Conservation (phyloP, 1,140 invertebrate species). For the Globodera ellingtonae region DNA sequence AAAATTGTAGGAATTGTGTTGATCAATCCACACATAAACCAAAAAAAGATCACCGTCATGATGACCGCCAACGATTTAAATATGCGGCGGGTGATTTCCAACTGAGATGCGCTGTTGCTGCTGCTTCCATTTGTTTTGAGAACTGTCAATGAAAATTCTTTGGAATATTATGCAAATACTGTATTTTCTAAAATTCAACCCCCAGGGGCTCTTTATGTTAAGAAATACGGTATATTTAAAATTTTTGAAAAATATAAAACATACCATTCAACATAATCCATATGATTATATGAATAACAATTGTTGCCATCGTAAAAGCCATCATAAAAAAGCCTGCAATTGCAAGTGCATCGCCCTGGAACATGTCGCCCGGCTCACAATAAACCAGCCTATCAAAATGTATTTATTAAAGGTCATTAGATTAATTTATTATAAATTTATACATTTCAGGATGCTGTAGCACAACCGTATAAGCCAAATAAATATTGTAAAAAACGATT, state of each 20-base stretch:
- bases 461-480: not conserved
- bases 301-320: not conserved
- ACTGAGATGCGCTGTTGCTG: not conserved
- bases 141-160: not conserved
- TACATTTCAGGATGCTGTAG: slow-evolving; percentile 2
- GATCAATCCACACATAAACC: not conserved
- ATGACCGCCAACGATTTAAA: slow-evolving; percentile 4
- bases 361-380: not conserved
- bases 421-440: not conserved
- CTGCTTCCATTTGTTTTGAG: not conserved
- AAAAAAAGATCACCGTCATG: not conserved
- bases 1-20: too few relatives aligned
- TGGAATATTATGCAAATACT: too few relatives aligned
- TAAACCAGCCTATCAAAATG: not conserved
- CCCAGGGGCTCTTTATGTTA: too few relatives aligned
- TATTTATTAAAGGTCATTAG: not conserved
- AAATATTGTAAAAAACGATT: not conserved
- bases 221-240: not conserved
- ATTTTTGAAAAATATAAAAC: not conserved
- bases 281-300: not conserved
- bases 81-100: slow-evolving; percentile 5
- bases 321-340: not conserved
- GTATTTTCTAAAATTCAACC: too few relatives aligned
- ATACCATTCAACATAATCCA: not conserved
- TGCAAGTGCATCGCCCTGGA: not conserved